A percentile compares a stretch with the other conserved stretches of the same genome.
Evolutionary conservation across 2,797 vertebrate species (phyloP).

Genomic region (Luscinia megarhynchos): DNA sequence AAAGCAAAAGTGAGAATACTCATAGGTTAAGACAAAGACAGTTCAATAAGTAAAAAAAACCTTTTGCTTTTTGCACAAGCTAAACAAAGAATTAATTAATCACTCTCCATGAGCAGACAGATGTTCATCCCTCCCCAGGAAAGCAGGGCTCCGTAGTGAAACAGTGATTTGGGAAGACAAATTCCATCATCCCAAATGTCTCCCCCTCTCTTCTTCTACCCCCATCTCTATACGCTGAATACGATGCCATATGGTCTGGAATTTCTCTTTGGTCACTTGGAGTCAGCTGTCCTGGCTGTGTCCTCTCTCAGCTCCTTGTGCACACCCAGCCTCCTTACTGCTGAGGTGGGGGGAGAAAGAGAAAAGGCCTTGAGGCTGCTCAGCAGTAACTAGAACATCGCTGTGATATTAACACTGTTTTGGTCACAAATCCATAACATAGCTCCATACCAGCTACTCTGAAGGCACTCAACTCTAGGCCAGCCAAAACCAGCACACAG

Average conservation of each 20-base stretch:
- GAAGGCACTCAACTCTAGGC: neutral
- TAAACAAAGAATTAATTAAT: neutral
- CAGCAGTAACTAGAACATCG: fast-evolving
- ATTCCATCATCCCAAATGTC: neutral
- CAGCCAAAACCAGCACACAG: neutral
- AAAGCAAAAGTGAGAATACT: neutral
- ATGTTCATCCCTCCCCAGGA: neutral
- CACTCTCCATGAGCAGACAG: neutral
- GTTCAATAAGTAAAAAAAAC: neutral
- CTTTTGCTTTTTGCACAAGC: neutral
- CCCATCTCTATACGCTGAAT: neutral
- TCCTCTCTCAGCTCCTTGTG: neutral
- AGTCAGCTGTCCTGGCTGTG: neutral
- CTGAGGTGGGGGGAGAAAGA: neutral
- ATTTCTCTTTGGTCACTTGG: neutral
- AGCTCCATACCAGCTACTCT: neutral
- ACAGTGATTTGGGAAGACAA: neutral
- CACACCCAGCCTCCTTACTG: neutral
- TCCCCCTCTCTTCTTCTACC: neutral
- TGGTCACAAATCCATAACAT: neutral
- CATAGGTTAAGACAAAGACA: neutral
- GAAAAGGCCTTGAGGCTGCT: neutral
- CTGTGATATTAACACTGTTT: neutral
- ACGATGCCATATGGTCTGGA: neutral
- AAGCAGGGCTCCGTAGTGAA: neutral